Percentiles rank a stretch among this genome's conserved stretches.
Evolutionary conservation across 2,113 vertebrate genomes (phyloP).

Genomic region (Apteryx owenii): DNA sequence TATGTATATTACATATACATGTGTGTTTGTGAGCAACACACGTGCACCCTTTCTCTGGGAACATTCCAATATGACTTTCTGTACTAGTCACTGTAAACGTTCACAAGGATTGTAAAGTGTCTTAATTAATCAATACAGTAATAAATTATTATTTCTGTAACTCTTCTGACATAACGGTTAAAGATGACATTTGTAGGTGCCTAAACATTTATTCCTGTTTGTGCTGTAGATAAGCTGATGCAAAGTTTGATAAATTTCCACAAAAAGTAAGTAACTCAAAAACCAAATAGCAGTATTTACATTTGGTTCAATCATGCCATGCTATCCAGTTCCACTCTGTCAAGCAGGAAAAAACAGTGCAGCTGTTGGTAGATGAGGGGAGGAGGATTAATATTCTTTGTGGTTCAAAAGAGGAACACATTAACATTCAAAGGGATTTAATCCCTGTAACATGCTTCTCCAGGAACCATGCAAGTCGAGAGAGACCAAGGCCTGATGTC

Average conservation of each 20-base stretch:
- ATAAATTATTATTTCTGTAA: not conserved
- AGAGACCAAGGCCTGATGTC: slow-evolving; percentile 24
- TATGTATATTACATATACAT: not conserved
- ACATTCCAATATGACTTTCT: not conserved
- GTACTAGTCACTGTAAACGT: not conserved
- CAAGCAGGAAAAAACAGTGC: slow-evolving; percentile 50
- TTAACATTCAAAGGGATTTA: slow-evolving; percentile 71
- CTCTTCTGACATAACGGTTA: not conserved
- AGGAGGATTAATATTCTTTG: slow-evolving; percentile 70
- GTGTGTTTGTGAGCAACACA: not conserved
- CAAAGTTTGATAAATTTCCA: not conserved
- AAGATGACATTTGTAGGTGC: not conserved
- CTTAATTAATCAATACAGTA: not conserved
- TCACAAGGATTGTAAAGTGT: not conserved
- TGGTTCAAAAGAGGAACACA: slow-evolving; percentile 64
- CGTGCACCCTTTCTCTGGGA: not conserved
- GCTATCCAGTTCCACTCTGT: slow-evolving; percentile 16
- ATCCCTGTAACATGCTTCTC: slow-evolving; percentile 59
- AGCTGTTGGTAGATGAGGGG: slow-evolving; percentile 60
- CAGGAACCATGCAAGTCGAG: not conserved
- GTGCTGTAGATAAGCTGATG: not conserved
- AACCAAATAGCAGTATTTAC: slow-evolving; percentile 29
- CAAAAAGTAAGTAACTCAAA: not conserved
- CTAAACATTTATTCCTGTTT: not conserved
- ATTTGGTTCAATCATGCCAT: slow-evolving; percentile 2